Evolutionary conservation across 1,140 invertebrate species (phyloP).

Genomic region (Atta cephalotes): DNA sequence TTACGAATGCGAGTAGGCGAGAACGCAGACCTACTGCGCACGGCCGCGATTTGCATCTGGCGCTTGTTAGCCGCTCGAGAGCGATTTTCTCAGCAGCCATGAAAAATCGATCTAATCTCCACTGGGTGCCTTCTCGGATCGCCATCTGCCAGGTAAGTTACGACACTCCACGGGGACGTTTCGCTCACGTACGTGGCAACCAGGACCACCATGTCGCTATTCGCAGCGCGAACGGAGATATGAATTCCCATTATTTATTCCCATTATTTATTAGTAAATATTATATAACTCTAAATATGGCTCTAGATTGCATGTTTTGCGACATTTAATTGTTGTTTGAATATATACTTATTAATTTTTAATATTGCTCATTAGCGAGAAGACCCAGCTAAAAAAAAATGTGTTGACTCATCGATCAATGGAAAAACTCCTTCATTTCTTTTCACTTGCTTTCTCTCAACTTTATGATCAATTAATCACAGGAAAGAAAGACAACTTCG

Average conservation of each 20-base stretch:
- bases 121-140: conserved; percentile 76
- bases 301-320: neutral
- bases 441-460: conserved; percentile 49
- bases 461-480: conserved; percentile 49
- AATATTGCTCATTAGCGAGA: neutral
- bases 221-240: neutral
- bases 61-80: conserved; percentile 79
- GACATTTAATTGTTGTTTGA: conserved; percentile 2
- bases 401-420: neutral
- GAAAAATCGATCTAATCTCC: conserved; percentile 83
- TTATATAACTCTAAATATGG: neutral
- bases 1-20: conserved; percentile 57
- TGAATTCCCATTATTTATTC: neutral
- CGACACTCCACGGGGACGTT: conserved; percentile 67
- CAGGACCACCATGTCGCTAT: conserved; percentile 65
- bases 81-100: conserved; percentile 79
- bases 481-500: neutral
- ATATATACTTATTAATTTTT: neutral
- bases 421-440: conserved; percentile 30
- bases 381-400: conserved; percentile 10
- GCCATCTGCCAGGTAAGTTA: conserved; percentile 79
- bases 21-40: conserved; percentile 47
- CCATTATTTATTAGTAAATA: neutral
- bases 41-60: conserved; percentile 80
- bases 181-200: conserved; percentile 53